A percentile compares a stretch with the other conserved stretches of the same genome.
phyloP scores from a whole-genome alignment of 2,797 vertebrate genomes.

The Hyperoplus immaculatus region DNA sequence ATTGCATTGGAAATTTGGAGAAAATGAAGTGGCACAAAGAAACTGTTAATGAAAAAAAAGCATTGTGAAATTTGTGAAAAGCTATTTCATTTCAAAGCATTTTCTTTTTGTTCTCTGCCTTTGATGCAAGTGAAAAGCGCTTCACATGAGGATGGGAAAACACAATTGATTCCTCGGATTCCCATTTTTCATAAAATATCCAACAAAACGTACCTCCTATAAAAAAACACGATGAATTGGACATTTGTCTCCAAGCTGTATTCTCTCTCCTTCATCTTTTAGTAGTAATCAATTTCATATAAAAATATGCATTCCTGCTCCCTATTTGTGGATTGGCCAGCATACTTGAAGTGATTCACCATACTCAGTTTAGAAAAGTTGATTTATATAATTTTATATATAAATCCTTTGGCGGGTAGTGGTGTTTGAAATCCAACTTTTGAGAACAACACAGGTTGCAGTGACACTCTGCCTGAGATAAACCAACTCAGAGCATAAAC shows the following conservation, averaged over 20 bases:
- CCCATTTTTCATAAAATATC: constrained; percentile 46
- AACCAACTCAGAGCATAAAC: constrained; percentile 35
- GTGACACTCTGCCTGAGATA: not conserved
- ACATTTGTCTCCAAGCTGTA: constrained; percentile 41
- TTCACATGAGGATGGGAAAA: constrained; percentile 48
- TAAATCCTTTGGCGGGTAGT: not conserved
- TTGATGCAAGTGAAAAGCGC: constrained; percentile 51
- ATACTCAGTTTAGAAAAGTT: not conserved
- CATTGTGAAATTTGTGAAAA: constrained; percentile 52
- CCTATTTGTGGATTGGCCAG: constrained; percentile 17
- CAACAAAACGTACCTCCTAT: constrained; percentile 42
- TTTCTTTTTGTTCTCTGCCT: constrained; percentile 44
- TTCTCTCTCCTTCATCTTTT: constrained; percentile 21
- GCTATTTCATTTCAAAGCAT: constrained; percentile 61
- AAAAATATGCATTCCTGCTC: constrained; percentile 2
- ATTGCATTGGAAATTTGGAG: constrained; percentile 53
- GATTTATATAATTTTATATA: constrained; percentile 16
- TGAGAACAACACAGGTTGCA: constrained; percentile 8
- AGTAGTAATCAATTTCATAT: constrained; percentile 30
- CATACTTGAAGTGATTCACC: constrained; percentile 15
- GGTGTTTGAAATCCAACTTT: not conserved
- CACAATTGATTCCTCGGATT: constrained; percentile 49
- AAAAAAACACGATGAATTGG: constrained; percentile 39
- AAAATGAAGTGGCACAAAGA: constrained; percentile 58
- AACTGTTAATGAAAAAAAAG: constrained; percentile 62